Evolutionary conservation across 2,797 vertebrate species (phyloP), one percentile per base, ranked within the genome.

Genomic region (Smutsia temminckii): DNA sequence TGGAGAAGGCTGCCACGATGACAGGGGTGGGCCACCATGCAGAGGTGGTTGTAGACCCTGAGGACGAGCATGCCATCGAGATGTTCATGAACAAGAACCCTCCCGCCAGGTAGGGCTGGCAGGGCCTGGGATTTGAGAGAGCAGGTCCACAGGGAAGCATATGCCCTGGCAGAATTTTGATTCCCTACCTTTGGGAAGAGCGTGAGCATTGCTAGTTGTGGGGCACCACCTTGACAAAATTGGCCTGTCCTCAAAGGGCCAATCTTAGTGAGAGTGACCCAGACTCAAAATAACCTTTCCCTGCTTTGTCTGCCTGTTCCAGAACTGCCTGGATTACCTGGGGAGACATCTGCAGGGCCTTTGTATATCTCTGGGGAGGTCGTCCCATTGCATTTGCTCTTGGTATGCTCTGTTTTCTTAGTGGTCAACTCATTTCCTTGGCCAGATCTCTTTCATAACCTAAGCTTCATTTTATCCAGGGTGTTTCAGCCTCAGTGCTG

Each of bases 51-150:
- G 98, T 99, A 53, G 98, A 99, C 92, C 98, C 99, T 0, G 99
- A 99, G 32, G 99, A 99, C 46, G 99, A 99, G 96, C 98, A 98
- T 63, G 99, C 99, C 95, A 99, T 99, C 17, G 99, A 99, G 97
- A 98, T 99, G 98, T 99, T 99, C 98, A 99, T 99, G 99, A 99
- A 98, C 97, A 99, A 99, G 98, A 99, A 99, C 97, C 99, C 99
- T 16, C 99, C 99, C 16, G 86, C 99, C 97, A 99, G 99, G 99
- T 98, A 98, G 59, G 71, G 6, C 71, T 86, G 49, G n/a, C 27
- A 8, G 3, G 23, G 25, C 49, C 81, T 34, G 61, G 20, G 10
- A 23, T 32, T 78, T 34, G 11, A 53, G 46, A 7, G 16, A 14
- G 9, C 6, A 1, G 17, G 16, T 85, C 37, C 8, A 1, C 12